Conservation (phyloP, 2,888 invertebrate species). For the Abrostola tripartita region DNA sequence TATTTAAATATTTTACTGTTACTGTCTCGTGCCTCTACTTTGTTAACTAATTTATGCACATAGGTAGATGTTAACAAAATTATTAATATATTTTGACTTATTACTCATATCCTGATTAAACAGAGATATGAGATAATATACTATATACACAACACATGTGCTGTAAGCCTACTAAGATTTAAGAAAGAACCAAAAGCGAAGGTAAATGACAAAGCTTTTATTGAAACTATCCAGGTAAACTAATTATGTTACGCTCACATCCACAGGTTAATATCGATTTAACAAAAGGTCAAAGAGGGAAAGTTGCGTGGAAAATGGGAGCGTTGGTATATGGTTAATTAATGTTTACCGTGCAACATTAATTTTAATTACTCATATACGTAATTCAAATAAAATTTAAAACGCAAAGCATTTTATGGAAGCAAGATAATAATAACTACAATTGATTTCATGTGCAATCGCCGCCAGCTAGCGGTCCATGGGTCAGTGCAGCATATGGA, state of each 20-base stretch:
- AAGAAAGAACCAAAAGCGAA: conserved; percentile 10
- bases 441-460: conserved; percentile 1
- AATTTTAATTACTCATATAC: neutral
- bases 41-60: too few species aligned
- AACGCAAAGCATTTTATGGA: neutral
- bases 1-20: neutral
- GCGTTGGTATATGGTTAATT: conserved; percentile 1
- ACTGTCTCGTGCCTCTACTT: too few species aligned
- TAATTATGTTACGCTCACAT: conserved; percentile 22
- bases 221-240: conserved; percentile 20
- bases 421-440: neutral
- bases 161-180: neutral
- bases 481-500: conserved; percentile 23
- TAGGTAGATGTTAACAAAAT: neutral
- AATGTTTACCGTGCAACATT: conserved; percentile 10
- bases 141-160: conserved; percentile 4
- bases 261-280: conserved; percentile 55
- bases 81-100: conserved; percentile 14
- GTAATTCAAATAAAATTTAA: neutral
- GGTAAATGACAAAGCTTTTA: conserved; percentile 18
- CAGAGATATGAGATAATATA: conserved; percentile 18
- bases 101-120: conserved; percentile 23
- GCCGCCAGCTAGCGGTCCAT: conserved; percentile 4
- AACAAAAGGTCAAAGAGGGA: conserved; percentile 57
- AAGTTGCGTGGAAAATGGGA: conserved; percentile 23